Evolutionary conservation across 2,113 vertebrate genomes (phyloP).

Genomic region (Vidua macroura): DNA sequence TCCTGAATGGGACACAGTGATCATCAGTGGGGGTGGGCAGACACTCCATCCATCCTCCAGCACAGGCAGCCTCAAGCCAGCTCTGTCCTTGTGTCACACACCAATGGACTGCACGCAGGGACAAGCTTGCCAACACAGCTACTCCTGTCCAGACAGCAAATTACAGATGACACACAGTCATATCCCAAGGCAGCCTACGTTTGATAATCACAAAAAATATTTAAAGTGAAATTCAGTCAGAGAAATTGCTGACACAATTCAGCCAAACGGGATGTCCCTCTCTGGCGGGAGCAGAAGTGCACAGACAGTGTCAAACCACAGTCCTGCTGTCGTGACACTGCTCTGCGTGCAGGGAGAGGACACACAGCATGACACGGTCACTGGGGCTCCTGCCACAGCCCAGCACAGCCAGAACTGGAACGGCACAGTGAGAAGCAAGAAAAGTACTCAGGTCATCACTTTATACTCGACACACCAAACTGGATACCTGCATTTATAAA

Average conservation of each 20-base stretch:
- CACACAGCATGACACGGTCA: background rate
- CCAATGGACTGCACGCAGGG: rapidly evolving
- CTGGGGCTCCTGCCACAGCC: background rate
- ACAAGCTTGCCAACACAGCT: background rate
- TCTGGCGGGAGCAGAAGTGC: background rate
- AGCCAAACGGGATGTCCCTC: background rate
- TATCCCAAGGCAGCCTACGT: background rate
- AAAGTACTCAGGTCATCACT: background rate
- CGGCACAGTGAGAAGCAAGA: background rate
- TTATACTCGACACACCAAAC: background rate
- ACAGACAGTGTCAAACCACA: background rate
- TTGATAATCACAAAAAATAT: background rate
- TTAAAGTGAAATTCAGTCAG: background rate
- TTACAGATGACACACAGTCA: rapidly evolving
- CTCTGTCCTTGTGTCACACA: background rate
- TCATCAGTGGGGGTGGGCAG: background rate
- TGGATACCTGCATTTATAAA: background rate
- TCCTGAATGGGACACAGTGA: background rate
- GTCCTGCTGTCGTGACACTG: background rate
- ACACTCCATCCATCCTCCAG: background rate
- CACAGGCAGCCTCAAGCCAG: background rate
- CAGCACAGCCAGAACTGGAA: background rate
- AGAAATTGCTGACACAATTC: background rate
- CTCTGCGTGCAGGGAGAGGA: background rate
- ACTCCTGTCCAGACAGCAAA: background rate